Evolutionary conservation across 64 coral and sea anemone species (phyloP), one percentile per base, ranked within the genome.

Genomic region (Astreopora myriophthalma): DNA sequence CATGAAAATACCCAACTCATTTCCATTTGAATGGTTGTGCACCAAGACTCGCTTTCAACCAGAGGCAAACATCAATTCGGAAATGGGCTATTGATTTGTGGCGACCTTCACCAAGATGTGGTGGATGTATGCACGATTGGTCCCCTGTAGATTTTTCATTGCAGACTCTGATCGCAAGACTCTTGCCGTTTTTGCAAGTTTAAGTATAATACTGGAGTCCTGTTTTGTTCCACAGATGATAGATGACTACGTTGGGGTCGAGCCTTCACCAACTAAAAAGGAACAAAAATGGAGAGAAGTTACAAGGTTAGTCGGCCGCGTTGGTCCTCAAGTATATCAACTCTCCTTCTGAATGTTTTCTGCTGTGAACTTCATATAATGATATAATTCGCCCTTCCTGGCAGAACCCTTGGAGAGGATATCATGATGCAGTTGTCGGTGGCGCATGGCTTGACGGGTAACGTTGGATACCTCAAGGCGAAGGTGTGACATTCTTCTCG

Each of bases 381-480:
- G 10, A 10, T 68, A 2, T 75, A 26, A 24, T 37, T 35, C n/a
- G 17, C 12, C 9, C 11, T 57, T 19, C 42, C 62, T 76, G 23
- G 1, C 23, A 99, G 97, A 80, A 95, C 90, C 10, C 88, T 99
- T 33, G 78, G 65, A 29, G 94, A 95, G 32, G 97, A 99, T 39
- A 95, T 89, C 4, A 77, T 99, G 69, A 89, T 91, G 88, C 93
- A 99, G 17, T 48, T 99, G 22, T 95, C 90, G 0, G 48, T 87
- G 62, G 87, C 91, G 46, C 90, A 90, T 69, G 87, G 87, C 31
- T 35, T 92, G 33, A 58, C 90, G 34, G 70, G 72, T 55, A 85
- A 73, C 27, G 75, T 94, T 1, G 74, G 86, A 48, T 89, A 85
- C 69, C 94, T 99, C 31, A 95, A 91, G 30, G 94, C 97, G 6